Conservation (phyloP, 2,888 invertebrate species). For the Campoletis raptor region DNA sequence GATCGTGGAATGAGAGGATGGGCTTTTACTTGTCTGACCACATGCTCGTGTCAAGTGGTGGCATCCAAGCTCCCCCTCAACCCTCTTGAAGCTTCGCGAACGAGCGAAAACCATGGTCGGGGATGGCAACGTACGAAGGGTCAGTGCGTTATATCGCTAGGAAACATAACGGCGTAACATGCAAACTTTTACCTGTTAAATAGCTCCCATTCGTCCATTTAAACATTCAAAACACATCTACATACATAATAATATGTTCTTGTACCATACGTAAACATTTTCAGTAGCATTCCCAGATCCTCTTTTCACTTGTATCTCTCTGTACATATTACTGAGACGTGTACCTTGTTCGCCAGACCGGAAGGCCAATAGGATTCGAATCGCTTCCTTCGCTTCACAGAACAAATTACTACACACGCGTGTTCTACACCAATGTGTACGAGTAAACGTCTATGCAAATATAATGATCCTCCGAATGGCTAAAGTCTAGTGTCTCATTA, state of each 20-base stretch:
- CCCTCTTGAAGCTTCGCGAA: slow-evolving; percentile 27
- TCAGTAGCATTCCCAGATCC: slow-evolving; percentile 8
- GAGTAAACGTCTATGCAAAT: slow-evolving; percentile 17
- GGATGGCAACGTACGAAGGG: slow-evolving; percentile 26
- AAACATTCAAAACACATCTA: not conserved
- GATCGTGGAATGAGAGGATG: slow-evolving; percentile 30
- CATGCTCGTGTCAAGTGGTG: slow-evolving; percentile 67
- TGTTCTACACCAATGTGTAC: slow-evolving; percentile 1
- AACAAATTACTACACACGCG: slow-evolving; percentile 55
- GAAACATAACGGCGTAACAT: slow-evolving; percentile 5
- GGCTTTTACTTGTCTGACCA: slow-evolving; percentile 71
- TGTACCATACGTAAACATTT: not conserved
- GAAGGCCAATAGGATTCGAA: slow-evolving; percentile 74
- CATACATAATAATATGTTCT: not conserved
- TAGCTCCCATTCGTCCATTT: not conserved
- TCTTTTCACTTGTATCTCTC: slow-evolving; percentile 46
- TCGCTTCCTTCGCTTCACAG: slow-evolving; percentile 54
- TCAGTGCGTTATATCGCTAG: slow-evolving; percentile 6
- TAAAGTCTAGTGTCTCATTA: not conserved
- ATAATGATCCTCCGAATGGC: not conserved
- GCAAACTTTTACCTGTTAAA: not conserved
- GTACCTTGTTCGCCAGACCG: slow-evolving; percentile 72
- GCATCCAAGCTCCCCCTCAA: slow-evolving; percentile 32
- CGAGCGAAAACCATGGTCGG: slow-evolving; percentile 43
- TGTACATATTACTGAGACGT: slow-evolving; percentile 64